Evolutionary conservation across 1,140 invertebrate genomes (phyloP).

Genomic region (Scaptomyza graminum): DNA sequence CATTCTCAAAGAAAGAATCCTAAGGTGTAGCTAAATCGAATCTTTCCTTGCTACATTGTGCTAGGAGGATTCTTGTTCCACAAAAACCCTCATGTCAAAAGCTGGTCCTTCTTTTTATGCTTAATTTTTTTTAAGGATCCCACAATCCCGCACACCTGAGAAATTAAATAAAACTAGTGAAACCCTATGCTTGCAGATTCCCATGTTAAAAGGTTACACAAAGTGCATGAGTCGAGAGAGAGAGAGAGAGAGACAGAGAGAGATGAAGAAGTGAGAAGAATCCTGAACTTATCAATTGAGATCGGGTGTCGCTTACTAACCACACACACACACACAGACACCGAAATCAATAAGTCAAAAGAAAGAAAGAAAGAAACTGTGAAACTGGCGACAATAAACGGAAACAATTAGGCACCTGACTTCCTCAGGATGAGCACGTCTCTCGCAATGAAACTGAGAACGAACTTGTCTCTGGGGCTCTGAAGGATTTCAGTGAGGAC

Average conservation of each 20-base stretch:
- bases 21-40: no score
- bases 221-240: not conserved
- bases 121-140: not conserved
- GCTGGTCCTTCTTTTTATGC: not conserved
- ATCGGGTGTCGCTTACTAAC: constrained; percentile 78
- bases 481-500: constrained; percentile 20
- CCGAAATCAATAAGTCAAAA: constrained; percentile 61
- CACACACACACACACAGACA: constrained; percentile 41
- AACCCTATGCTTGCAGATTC: constrained; percentile 66
- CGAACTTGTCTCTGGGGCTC: constrained; percentile 41
- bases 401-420: constrained; percentile 82
- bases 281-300: constrained; percentile 58
- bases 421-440: constrained; percentile 71
- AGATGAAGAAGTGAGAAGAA: constrained; percentile 1
- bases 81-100: not conserved
- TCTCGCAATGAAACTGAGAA: constrained; percentile 66
- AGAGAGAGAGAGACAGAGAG: not conserved
- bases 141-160: not conserved
- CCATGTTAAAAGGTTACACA: constrained; percentile 42
- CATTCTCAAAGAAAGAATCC: no score
- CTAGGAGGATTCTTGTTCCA: no score
- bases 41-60: no score
- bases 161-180: constrained; percentile 23
- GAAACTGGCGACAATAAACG: constrained; percentile 56
- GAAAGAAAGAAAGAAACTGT: constrained; percentile 30